These are phyloP conservation scores for Zapus hudsonius DNA, from an alignment of 2,113 vertebrate genomes.

Conservation along the genomic window DNA sequence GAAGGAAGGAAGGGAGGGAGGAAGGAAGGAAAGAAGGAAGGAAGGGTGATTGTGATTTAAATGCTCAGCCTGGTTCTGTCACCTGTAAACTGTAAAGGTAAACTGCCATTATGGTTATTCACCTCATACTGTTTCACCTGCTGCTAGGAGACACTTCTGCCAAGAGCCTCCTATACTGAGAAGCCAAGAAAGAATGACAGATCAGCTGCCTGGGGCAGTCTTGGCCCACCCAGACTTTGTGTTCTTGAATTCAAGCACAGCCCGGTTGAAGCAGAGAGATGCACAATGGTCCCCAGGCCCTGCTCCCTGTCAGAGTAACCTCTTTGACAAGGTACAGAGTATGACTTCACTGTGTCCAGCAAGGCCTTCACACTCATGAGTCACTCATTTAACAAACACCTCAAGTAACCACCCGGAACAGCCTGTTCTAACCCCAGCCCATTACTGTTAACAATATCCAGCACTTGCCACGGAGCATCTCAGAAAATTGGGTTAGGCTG, in stretches of 20 bases:
- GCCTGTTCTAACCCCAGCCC: constrained; percentile 37
- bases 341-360: constrained; percentile 31
- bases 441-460: constrained; percentile 13
- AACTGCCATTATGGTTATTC: neutral
- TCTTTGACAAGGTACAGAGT: neutral
- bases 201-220: neutral
- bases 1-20: too few relatives aligned
- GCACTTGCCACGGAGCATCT: neutral
- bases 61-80: neutral
- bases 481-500: neutral
- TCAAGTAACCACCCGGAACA: constrained; percentile 29
- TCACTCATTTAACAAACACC: constrained; percentile 66
- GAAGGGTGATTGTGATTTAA: neutral
- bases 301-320: constrained; percentile 18
- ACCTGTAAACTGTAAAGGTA: neutral
- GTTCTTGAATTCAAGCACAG: neutral
- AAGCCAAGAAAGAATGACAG: constrained; percentile 10
- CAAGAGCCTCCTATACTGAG: constrained; percentile 2
- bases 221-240: neutral
- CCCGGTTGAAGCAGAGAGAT: neutral
- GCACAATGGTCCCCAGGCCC: neutral
- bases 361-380: constrained; percentile 23
- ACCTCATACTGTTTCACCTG: neutral
- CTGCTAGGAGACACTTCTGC: neutral
- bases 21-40: neutral